phyloP scores from a whole-genome alignment of 2,888 invertebrate species.

The Melanostoma mellinum region DNA sequence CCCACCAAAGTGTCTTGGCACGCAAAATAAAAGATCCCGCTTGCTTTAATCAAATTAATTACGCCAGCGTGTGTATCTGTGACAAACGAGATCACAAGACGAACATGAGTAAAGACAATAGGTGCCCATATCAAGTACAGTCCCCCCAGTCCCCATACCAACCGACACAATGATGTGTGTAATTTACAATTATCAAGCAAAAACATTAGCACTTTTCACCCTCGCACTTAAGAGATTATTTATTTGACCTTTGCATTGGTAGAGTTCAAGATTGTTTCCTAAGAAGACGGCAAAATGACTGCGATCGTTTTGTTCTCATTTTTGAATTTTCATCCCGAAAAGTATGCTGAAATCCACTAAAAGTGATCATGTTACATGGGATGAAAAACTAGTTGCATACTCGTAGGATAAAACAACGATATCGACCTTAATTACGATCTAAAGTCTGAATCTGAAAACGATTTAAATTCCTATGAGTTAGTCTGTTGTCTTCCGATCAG shows the following conservation, averaged over 20 bases:
- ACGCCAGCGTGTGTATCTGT: conserved; percentile 36
- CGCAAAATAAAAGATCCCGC: conserved; percentile 39
- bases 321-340: conserved; percentile 21
- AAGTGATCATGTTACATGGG: too few species aligned
- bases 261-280: conserved; percentile 60
- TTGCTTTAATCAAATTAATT: conserved; percentile 65
- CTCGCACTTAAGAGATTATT: conserved; percentile 61
- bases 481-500: too few species aligned
- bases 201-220: conserved; percentile 62
- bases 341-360: background rate
- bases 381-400: too few species aligned
- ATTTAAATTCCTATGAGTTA: too few species aligned
- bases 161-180: conserved; percentile 11
- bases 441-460: too few species aligned
- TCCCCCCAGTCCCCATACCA: background rate
- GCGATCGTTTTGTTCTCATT: conserved; percentile 1
- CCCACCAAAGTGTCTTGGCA: conserved; percentile 35
- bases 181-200: conserved; percentile 54
- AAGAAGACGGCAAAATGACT: background rate
- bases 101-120: conserved; percentile 32
- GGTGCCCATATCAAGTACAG: background rate
- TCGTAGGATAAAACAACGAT: too few species aligned
- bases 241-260: conserved; percentile 68
- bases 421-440: too few species aligned
- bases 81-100: conserved; percentile 64